Percentiles rank a stretch among this genome's conserved stretches.
These are phyloP conservation scores for Drosophila pseudotalamancana DNA, from an alignment of 2,888 invertebrate species.

Conservation along the genomic window DNA sequence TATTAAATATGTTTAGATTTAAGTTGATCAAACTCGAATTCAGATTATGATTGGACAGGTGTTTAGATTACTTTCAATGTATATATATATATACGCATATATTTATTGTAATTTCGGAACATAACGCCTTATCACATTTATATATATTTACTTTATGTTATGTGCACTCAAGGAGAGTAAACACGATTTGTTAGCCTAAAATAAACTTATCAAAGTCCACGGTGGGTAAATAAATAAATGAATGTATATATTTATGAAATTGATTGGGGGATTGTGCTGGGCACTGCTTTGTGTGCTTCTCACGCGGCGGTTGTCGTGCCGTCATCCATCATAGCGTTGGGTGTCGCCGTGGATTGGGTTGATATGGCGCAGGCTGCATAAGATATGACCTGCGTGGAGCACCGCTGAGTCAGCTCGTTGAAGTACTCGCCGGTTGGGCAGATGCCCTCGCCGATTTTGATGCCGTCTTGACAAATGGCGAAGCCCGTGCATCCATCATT, in stretches of 20 bases:
- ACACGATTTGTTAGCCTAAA: background rate
- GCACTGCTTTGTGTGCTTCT: background rate
- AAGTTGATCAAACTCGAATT: too few species aligned
- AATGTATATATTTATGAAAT: conserved; percentile 4
- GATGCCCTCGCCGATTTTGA: conserved; percentile 59
- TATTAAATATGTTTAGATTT: too few species aligned
- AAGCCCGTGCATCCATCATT: conserved; percentile 76
- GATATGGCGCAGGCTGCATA: conserved; percentile 70
- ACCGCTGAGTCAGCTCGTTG: conserved; percentile 74
- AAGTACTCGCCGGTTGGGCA: conserved; percentile 76
- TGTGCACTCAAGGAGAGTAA: too few species aligned
- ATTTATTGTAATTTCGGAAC: background rate
- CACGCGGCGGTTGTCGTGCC: conserved; percentile 14
- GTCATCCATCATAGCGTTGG: conserved; percentile 35
- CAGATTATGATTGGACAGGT: too few species aligned
- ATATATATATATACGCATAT: background rate
- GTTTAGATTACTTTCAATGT: background rate
- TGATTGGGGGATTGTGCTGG: background rate
- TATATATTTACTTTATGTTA: background rate
- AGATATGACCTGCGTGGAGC: conserved; percentile 60
- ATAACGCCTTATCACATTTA: background rate
- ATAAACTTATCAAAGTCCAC: conserved; percentile 3
- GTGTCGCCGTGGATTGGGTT: conserved; percentile 23
- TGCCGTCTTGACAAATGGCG: conserved; percentile 74
- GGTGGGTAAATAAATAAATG: conserved; percentile 10